Evolutionary conservation across 2,797 vertebrate genomes (phyloP), one percentile per base, ranked within the genome.

Genomic region (Sebastes nivosus): DNA sequence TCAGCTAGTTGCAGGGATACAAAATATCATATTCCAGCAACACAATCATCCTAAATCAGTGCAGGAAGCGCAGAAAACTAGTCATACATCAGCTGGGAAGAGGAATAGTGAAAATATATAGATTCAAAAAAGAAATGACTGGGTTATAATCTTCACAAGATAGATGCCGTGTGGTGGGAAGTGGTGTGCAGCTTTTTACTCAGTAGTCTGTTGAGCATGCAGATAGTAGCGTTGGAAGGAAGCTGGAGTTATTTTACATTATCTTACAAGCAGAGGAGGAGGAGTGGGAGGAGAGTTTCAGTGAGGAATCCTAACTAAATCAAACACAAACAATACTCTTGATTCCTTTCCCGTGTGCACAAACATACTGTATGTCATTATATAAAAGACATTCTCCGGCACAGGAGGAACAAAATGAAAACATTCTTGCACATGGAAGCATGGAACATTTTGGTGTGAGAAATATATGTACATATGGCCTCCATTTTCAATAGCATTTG

Each of bases 241-340:
- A 83, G 89, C 84, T 92, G 90, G 88, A 95, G 93, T 92, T 97
- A 96, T 95, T 93, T 94, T 97, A 97, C 97, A 98, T 91, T 96
- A 97, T 97, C 91, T 95, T 97, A 98, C 96, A 97, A 94, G 90
- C 90, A 77, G 86, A 85, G 81, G 79, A 85, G 81, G 79, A 78
- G 75, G 38, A 50, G 63, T n/a, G 29, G 52, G 4, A 77, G 74
- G 74, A 79, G 76, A 66, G 70, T 32, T 65, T 30, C 3, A 61
- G 69, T 65, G 66, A 84, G 79, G 81, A 70, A 68, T 77, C 74
- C 77, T 77, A 64, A 81, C 54, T 57, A 63, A 87, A 74, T 34
- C 16, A 76, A 84, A 81, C 61, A 77, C 63, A 81, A 80, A 88
- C 64, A 84, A 86, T 55, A 78, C 77, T 67, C 42, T 34, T 34